Base-by-base conservation (phyloP, 2,797 vertebrate species). In the Crossoptilon crossoptilon region DNA sequence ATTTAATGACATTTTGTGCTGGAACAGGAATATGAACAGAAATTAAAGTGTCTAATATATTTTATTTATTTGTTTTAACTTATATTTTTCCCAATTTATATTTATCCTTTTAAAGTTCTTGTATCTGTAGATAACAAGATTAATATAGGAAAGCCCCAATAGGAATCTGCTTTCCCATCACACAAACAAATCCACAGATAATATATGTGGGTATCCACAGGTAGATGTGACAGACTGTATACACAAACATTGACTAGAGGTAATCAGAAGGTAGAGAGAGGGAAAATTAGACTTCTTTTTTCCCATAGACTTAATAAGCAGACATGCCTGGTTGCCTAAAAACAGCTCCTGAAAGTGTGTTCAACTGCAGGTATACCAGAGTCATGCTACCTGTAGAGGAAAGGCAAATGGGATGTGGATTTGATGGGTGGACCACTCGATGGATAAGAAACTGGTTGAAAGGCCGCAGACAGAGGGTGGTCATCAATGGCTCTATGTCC, bases 1-100 rank as follows among this genome's bases (percentile, higher is more conserved):
- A 91, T 90, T 94, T 91, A 93, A 96, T 95, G 94, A 89, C 90
- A 94, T 94, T 94, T 94, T 94, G 63, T 83, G 82, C 70, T 72
- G 26, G 66, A 95, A 80, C 4, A 55, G 39, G 58, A 82, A 90
- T 77, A 88, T 27, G 94, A 93, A 58, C 79, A 55, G 83, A 81
- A 88, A 95, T 76, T 84, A 76, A 53, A 88, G 33, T 77, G 59
- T 44, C 67, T 93, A 33, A 71, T 73, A 60, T 53, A 56, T 70
- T 95, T 31, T 43, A 43, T 66, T 76, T 84, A 23, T 24, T 41
- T 68, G 78, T 81, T 90, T 22, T 69, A 35, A 62, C 4, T 0
- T 56, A 4, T 67, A 4, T 84, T 94, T 58, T 10, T 67, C 75
- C 67, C 77, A 80, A 44, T 12, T 29, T 60, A 29, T 33, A 82